These are phyloP conservation scores for Napeogenes inachia DNA, from an alignment of 2,888 invertebrate genomes.

Conservation along the genomic window DNA sequence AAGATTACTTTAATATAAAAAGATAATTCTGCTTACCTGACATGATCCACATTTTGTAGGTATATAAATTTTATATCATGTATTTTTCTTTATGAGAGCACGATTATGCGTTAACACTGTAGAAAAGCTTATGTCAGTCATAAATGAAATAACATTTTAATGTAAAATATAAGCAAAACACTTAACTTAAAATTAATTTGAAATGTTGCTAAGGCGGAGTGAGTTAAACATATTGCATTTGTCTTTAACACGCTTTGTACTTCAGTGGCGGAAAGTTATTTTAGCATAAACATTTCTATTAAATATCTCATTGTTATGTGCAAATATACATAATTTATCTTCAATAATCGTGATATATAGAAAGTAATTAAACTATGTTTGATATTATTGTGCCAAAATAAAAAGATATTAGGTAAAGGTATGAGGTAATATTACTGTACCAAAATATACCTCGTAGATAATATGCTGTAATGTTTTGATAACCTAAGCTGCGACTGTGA, in stretches of 20 bases:
- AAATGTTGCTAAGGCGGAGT: conserved; percentile 9
- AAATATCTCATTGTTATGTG: background rate
- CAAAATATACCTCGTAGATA: too few relatives aligned
- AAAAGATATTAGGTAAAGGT: too few relatives aligned
- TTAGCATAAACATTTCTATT: conserved; percentile 1
- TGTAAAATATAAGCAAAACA: background rate
- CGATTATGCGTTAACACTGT: background rate
- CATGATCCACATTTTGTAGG: background rate
- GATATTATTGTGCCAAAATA: too few relatives aligned
- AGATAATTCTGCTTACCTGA: background rate
- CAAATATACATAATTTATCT: background rate
- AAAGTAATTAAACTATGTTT: background rate
- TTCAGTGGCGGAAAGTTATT: conserved; percentile 7
- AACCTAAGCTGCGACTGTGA: too few relatives aligned
- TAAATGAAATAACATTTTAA: background rate
- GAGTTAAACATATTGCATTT: conserved; percentile 15
- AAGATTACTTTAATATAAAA: background rate
- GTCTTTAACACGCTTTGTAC: conserved; percentile 13
- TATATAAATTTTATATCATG: background rate
- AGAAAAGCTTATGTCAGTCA: background rate
- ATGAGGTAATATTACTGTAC: too few relatives aligned
- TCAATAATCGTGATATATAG: background rate
- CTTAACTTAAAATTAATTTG: conserved; percentile 4
- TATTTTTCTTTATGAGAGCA: background rate
- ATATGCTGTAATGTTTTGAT: too few relatives aligned